Conservation (phyloP, 1,140 invertebrate genomes). For the Maniola jurtina region DNA sequence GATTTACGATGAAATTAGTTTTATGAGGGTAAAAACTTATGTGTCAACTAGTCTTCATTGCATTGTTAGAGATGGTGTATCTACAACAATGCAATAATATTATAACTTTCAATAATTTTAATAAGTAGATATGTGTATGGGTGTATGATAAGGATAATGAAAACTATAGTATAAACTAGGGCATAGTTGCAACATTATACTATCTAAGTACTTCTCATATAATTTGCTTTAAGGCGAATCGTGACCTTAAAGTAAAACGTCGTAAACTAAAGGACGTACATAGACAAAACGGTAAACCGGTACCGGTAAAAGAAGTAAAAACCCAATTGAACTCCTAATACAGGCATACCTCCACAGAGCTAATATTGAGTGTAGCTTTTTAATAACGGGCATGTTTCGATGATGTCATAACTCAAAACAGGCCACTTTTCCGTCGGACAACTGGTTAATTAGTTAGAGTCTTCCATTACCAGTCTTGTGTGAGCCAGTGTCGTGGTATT, state of each 20-base stretch:
- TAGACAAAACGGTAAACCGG: conserved; percentile 2
- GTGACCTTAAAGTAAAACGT: conserved; percentile 7
- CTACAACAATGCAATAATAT: too few relatives aligned
- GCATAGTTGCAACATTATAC: too few relatives aligned
- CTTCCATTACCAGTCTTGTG: conserved; percentile 48
- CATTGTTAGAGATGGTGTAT: too few relatives aligned
- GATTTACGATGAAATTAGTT: too few relatives aligned
- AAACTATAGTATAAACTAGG: too few relatives aligned
- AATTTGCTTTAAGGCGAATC: not conserved
- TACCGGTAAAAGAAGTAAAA: not conserved
- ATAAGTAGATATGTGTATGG: too few relatives aligned
- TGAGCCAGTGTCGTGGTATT: conserved; percentile 60
- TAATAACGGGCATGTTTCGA: conserved; percentile 17
- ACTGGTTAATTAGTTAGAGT: conserved; percentile 57
- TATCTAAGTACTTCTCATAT: not conserved
- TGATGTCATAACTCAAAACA: conserved; percentile 46
- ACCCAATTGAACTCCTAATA: not conserved
- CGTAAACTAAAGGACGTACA: conserved; percentile 3
- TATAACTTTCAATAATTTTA: too few relatives aligned
- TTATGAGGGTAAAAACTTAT: too few relatives aligned
- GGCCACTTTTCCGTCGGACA: conserved; percentile 29
- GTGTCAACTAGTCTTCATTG: too few relatives aligned
- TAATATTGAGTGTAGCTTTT: not conserved
- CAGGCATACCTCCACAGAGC: not conserved
- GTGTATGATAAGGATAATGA: too few relatives aligned